phyloP scores from a whole-genome alignment of 2,888 invertebrate genomes.

The Chromoteleia sp. region DNA sequence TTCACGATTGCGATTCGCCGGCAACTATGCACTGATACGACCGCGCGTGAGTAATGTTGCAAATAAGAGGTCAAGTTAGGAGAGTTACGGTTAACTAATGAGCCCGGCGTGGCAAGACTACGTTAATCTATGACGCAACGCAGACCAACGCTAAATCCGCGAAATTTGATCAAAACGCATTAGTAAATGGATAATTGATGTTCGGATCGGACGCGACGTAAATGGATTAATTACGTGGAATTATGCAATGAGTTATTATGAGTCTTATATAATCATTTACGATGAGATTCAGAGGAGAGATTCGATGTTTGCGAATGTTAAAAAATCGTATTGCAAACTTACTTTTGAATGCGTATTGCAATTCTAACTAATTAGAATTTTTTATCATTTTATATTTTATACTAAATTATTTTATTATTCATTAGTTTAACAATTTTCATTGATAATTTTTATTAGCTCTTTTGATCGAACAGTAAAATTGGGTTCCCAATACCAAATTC shows the following conservation, averaged over 20 bases:
- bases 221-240: constrained; percentile 81
- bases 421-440: no score
- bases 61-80: constrained; percentile 74
- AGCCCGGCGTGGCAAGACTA: constrained; percentile 75
- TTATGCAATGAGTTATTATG: constrained; percentile 73
- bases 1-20: constrained; percentile 50
- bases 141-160: constrained; percentile 73
- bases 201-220: constrained; percentile 73
- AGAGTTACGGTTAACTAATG: constrained; percentile 77
- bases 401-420: no score
- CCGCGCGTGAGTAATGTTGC: constrained; percentile 71
- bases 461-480: no score
- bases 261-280: constrained; percentile 8
- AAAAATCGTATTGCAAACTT: no score
- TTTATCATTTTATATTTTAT: no score
- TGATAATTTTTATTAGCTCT: no score
- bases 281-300: neutral
- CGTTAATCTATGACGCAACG: constrained; percentile 79
- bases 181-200: constrained; percentile 80
- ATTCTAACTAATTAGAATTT: no score
- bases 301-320: neutral
- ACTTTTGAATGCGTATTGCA: no score
- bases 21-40: constrained; percentile 24
- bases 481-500: no score
- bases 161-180: constrained; percentile 80